Conservation (phyloP, 2,113 vertebrate genomes). For the Helogale parvula region DNA sequence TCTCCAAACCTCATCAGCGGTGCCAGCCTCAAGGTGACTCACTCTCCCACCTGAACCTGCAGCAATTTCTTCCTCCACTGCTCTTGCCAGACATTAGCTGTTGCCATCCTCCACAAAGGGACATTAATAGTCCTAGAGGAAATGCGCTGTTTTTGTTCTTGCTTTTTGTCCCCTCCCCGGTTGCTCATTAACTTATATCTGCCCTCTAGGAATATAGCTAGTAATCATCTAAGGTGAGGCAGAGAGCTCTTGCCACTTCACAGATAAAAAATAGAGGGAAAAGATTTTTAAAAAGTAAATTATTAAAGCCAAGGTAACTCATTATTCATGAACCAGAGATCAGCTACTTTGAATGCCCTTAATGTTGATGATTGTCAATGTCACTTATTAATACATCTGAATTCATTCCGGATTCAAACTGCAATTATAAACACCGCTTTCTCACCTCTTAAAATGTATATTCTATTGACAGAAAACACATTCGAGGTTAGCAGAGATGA, state of each 20-base stretch:
- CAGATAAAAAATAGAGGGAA: conserved; percentile 20
- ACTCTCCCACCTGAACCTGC: conserved; percentile 78
- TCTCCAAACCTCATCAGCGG: conserved; percentile 75
- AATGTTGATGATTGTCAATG: conserved; percentile 25
- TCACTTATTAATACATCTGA: conserved; percentile 44
- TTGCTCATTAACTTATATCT: conserved; percentile 81
- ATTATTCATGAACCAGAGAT: conserved; percentile 50
- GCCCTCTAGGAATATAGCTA: conserved; percentile 73
- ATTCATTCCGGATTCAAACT: conserved; percentile 46
- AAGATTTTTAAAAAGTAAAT: conserved; percentile 40
- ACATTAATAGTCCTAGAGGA: conserved; percentile 81
- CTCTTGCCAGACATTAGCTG: conserved; percentile 82
- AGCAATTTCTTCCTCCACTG: conserved; percentile 83
- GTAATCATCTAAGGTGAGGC: conserved; percentile 69
- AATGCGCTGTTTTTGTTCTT: conserved; percentile 79
- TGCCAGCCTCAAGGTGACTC: conserved; percentile 80
- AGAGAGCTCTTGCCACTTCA: conserved; percentile 61
- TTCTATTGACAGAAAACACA: conserved; percentile 49
- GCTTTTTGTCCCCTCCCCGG: conserved; percentile 72
- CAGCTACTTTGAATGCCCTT: not conserved
- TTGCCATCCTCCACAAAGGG: conserved; percentile 79
- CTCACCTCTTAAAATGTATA: conserved; percentile 22
- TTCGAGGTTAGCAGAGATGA: not conserved
- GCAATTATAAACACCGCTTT: conserved; percentile 25
- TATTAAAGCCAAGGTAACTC: conserved; percentile 59